Base-by-base conservation (phyloP, 2,888 invertebrate species). In the Pantelozetes paolii region DNA sequence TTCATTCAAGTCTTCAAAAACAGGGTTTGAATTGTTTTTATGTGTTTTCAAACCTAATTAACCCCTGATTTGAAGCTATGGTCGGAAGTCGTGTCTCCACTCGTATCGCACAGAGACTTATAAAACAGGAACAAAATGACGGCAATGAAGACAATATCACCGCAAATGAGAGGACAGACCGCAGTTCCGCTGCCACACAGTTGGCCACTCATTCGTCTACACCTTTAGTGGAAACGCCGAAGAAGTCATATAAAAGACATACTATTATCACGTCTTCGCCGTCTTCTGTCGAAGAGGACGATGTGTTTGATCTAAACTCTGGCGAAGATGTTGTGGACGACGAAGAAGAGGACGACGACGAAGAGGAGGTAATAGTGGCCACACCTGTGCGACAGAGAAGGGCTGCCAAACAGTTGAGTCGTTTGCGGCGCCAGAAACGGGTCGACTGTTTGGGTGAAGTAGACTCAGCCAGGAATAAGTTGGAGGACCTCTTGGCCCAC, bases 401-500 rank as follows among this genome's bases (percentile, higher is more conserved):
- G 6, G 36, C 50, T 20, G 59, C 2, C 18, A 28, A 59, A 30
- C 15, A 13, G 11, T 15, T 59, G 28, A 59, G 28, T 59, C 28
- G 59, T 6, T 59, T 59, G 9, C 32, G 18, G 11, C 64, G 64
- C 18, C 32, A 32, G 64, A 64, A 64, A n/a, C 11, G 64, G 9
- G n/a, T 20, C 36, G 20, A 32, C 36, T n/a, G 36, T 59, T 26
- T 59, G 18, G 62, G 36, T 48, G 73, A 73, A 42, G 26, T 73
- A 20, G 32, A 42, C 32, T 30, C 70, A 11, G 74, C 74, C 20
- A 32, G 74, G 13, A 28, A 42, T 36, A 70, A 71, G 59, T 62
- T 74, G 71, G 59, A 57, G 32, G 70, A 74, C 32, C 26, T 74
- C 23, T 59, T 74, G 71, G 71, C 48, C 15, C 64, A 50, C 26